Base-by-base conservation (phyloP, 2,797 vertebrate species). In the Chaunax sp. region DNA sequence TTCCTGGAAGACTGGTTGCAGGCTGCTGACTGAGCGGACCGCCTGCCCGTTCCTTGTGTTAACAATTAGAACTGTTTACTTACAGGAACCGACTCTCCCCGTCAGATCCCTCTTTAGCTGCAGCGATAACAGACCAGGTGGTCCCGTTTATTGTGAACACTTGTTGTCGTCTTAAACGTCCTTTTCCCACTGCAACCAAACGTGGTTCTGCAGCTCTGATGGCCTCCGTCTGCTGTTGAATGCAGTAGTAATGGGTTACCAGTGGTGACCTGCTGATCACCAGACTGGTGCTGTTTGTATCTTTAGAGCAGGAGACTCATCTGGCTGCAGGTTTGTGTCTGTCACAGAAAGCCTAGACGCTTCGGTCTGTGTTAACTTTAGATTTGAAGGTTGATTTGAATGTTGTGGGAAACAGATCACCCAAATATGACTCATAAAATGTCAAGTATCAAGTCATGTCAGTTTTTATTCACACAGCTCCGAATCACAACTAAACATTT, bases 31-130 rank as follows among this genome's bases (percentile, higher is more conserved):
- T 25, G 59, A 64, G 63, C n/a, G 40, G 55, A 43, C 22, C 23
- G 46, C 46, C 41, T 49, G 70, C 62, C 58, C 22, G 33, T 40
- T 33, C 56, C 43, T 46, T 41, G 56, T 77, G 78, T 76, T 81
- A 80, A 71, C 68, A 53, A 71, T 79, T 52, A 78, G 50, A 57
- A 43, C 68, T 37, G 75, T 82, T 75, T 73, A 40, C 63, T 25
- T 33, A 49, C 57, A 40, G 15, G 59, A 65, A 45, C 22, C 3
- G 15, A 19, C 38, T 49, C 44, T 38, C 50, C 45, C 30, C 74
- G 52, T 78, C 59, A 54, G 61, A 70, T 35, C 53, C 41, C 9
- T 23, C 23, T 62, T 44, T 6, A 19, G 16, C 50, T 40, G 54
- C 60, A 35, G 53, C 0, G 45, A 69, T 72, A 63, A 54, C 44